Evolutionary conservation across 1,140 invertebrate species (phyloP).

Genomic region (Hycleus cichorii): DNA sequence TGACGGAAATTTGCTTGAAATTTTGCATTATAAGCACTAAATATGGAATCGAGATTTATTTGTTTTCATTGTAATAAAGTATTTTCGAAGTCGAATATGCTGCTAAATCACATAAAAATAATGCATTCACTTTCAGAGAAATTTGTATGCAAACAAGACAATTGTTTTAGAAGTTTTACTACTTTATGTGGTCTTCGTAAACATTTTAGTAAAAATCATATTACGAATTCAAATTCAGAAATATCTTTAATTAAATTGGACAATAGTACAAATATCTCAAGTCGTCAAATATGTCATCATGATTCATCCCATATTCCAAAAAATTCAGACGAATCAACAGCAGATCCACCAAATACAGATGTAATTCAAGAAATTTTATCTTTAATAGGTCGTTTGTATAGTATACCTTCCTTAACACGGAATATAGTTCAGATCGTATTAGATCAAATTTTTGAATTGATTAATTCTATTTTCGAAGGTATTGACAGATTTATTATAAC

Average conservation of each 20-base stretch:
- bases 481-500: background rate
- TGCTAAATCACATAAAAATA: too few species aligned
- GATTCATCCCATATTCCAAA: background rate
- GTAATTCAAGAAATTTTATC: background rate
- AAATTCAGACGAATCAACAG: background rate
- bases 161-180: background rate
- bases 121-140: too few species aligned
- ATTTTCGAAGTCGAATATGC: too few species aligned
- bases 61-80: too few species aligned
- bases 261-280: background rate
- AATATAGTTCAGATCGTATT: background rate
- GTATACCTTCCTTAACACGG: background rate
- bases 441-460: background rate
- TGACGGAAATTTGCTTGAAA: too few species aligned
- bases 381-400: background rate
- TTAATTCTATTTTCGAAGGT: background rate
- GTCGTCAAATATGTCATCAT: background rate
- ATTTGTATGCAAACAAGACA: background rate
- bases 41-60: too few species aligned
- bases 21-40: too few species aligned
- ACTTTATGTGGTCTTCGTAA: background rate
- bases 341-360: background rate
- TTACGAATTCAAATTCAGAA: background rate
- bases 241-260: background rate
- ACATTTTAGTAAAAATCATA: background rate